phyloP scores from a whole-genome alignment of 2,113 vertebrate genomes.

The Canis aureus region DNA sequence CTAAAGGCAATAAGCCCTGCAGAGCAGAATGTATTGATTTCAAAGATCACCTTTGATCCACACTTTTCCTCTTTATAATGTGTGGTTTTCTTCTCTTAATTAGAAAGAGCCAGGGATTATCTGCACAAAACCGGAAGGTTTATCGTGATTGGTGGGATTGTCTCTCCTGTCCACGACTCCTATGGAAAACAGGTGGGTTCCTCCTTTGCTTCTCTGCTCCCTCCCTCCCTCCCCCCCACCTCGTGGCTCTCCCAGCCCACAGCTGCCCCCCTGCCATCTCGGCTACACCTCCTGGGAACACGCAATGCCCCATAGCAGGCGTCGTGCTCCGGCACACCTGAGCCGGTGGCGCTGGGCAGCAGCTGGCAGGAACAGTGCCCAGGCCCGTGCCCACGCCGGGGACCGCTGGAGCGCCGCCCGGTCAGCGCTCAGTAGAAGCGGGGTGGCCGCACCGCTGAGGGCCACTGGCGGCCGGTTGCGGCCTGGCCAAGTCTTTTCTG shows the following conservation, averaged over 20 bases:
- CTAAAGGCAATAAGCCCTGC: neutral
- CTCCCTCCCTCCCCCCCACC: neutral
- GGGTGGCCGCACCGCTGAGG: accelerated
- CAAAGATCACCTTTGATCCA: neutral
- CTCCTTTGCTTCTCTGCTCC: too few relatives aligned
- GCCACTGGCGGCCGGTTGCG: neutral
- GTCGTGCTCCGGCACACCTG: neutral
- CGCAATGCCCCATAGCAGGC: neutral
- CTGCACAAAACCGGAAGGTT: slow-evolving; percentile 97
- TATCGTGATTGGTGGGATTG: slow-evolving; percentile 98
- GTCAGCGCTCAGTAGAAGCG: neutral
- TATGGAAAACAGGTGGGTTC: slow-evolving; percentile 95
- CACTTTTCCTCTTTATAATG: slow-evolving; percentile 36
- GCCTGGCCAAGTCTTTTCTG: neutral
- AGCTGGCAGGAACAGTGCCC: neutral
- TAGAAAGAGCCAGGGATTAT: slow-evolving; percentile 97
- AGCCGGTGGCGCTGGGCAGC: neutral
- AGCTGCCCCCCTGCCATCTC: neutral
- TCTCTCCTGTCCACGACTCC: slow-evolving; percentile 98
- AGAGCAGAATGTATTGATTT: neutral
- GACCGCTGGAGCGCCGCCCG: neutral
- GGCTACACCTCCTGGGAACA: neutral
- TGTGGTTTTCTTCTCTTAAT: slow-evolving; percentile 57
- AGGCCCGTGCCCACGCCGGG: neutral
- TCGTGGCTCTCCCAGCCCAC: neutral